Evolutionary conservation across 2,888 invertebrate species (phyloP), one percentile per base, ranked within the genome.

Genomic region (Flexamia atlantica): DNA sequence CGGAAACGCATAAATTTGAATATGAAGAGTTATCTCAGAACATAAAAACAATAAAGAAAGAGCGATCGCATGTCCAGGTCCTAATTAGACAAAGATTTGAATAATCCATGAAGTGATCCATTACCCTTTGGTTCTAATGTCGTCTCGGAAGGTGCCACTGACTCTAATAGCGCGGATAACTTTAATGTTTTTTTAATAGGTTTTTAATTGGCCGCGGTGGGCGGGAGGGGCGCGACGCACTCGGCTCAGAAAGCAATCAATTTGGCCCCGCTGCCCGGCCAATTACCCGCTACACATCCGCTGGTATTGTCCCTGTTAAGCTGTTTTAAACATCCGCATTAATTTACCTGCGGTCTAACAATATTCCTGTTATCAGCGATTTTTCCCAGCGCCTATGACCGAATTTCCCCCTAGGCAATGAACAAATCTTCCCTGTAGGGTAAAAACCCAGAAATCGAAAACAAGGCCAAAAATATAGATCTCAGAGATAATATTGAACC

Each of bases 131-230:
- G n/a, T 32, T 30, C 76, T 2, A 76, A 32, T 46, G 28, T 30
- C 40, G 70, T 20, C 40, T 20, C 36, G 30, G 70, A 40, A 28
- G 70, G 70, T 42, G 40, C 14, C 42, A 28, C 46, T 23, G 40
- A 9, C 42, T 17, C 76, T 76, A 76, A 76, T 76, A 76, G 76
- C 76, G 40, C 76, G 76, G 76, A 76, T 76, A 76, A 28, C 76
- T 76, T 46, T 76, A 76, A 76, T 76, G 76, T 46, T 76, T 76
- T 76, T 76, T 76, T 76, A 76, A 76, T 76, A 76, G 76, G 50
- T 76, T 76, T 76, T 76, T 76, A 76, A 76, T 76, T 76, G 76
- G 76, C 42, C 28, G 23, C 23, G 46, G 46, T 50, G 46, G 72
- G 46, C 4, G 46, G 40, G 70, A 25, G 64, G 9, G 68, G 30